Percentiles rank a stretch among this genome's conserved stretches.
phyloP scores from a whole-genome alignment of 2,797 vertebrate species.

The Macrochelys suwanniensis region DNA sequence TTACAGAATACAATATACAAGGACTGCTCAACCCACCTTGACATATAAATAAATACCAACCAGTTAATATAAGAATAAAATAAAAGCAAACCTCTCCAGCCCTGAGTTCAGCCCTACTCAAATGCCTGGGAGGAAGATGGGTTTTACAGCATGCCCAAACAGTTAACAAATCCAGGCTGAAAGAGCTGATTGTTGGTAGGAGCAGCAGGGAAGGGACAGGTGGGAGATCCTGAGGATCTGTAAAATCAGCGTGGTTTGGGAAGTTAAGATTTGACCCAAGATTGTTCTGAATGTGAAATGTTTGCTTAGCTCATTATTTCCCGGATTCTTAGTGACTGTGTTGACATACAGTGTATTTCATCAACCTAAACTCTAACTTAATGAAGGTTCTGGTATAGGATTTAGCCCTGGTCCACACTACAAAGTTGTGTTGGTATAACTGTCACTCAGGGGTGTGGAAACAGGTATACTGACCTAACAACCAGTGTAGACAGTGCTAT shows the following conservation, averaged over 20 bases:
- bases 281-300: neutral
- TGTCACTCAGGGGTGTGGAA: too few species aligned
- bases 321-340: neutral
- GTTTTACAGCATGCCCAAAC: neutral
- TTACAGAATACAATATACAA: neutral
- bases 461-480: too few species aligned
- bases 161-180: neutral
- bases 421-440: neutral
- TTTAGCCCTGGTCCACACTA: neutral
- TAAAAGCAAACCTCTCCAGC: neutral
- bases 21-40: neutral
- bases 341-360: neutral
- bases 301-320: neutral
- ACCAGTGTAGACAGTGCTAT: neutral
- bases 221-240: neutral
- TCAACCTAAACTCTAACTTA: neutral
- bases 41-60: neutral
- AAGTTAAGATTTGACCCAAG: neutral
- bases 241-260: neutral
- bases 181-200: neutral
- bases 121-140: neutral
- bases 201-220: neutral
- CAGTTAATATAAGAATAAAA: neutral
- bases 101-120: neutral
- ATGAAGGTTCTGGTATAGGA: neutral